These are phyloP conservation scores for Meda fulgida DNA, from an alignment of 2,797 vertebrate species.

Conservation along the genomic window DNA sequence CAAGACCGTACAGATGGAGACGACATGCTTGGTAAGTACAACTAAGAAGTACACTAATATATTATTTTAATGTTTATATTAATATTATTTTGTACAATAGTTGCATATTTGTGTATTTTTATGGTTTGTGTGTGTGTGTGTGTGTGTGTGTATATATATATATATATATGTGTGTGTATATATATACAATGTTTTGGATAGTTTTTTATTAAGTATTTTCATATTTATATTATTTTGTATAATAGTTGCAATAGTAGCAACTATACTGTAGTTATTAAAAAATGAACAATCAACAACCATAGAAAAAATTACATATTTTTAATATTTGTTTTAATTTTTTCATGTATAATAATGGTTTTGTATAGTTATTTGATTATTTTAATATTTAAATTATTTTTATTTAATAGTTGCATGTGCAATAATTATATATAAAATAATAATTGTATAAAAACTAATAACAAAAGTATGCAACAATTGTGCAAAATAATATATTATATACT, in stretches of 20 bases:
- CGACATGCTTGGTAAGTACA: conserved; percentile 16
- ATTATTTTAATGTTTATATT: background rate
- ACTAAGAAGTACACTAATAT: background rate
- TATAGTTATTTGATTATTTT: background rate
- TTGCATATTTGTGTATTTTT: background rate
- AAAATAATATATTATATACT: background rate
- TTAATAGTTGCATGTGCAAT: background rate
- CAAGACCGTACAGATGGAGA: conserved; percentile 9
- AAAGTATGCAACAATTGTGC: background rate
- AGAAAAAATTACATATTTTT: too few species aligned
- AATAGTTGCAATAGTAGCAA: background rate
- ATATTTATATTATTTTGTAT: background rate
- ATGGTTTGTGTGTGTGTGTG: too few species aligned
- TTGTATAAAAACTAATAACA: background rate
- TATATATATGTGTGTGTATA: too few species aligned
- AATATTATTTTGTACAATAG: background rate
- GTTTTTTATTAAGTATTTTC: too few species aligned
- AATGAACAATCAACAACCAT: too few species aligned
- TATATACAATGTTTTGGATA: too few species aligned
- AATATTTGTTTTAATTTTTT: background rate
- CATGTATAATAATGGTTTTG: background rate
- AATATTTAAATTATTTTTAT: background rate
- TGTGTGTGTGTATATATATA: too few species aligned
- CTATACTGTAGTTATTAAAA: too few species aligned
- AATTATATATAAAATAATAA: background rate